These are phyloP conservation scores for Pogonomyrmex barbatus DNA, from an alignment of 1,140 invertebrate species.

Conservation along the genomic window DNA sequence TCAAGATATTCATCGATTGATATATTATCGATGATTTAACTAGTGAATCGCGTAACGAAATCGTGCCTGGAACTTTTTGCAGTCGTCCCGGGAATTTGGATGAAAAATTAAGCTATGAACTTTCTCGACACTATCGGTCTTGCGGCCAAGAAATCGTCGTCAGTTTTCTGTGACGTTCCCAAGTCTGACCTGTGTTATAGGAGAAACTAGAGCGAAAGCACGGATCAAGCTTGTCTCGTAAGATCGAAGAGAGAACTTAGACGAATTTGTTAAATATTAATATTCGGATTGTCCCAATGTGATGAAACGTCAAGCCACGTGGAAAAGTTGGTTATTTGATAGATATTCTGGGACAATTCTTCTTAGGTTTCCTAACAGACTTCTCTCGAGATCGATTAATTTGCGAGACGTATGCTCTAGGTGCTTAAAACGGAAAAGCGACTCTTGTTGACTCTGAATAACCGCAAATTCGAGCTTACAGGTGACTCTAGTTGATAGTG, in stretches of 20 bases:
- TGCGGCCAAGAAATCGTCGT: conserved; percentile 24
- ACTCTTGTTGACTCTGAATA: conserved; percentile 12
- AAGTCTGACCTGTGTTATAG: conserved; percentile 20
- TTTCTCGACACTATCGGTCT: conserved; percentile 52
- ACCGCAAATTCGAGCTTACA: conserved; percentile 56
- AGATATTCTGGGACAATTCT: conserved; percentile 25
- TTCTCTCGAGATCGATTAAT: conserved; percentile 35
- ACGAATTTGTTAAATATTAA: conserved; percentile 66
- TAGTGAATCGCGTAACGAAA: conserved; percentile 18
- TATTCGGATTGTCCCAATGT: conserved; percentile 26
- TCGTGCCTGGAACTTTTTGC: conserved; percentile 35
- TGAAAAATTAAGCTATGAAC: conserved; percentile 8
- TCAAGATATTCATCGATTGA: conserved; percentile 44
- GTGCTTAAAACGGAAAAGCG: conserved; percentile 43
- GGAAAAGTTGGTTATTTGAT: conserved; percentile 15
- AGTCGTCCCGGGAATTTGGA: conserved; percentile 35
- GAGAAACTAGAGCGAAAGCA: conserved; percentile 43
- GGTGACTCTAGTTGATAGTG: conserved; percentile 59
- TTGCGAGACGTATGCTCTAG: conserved; percentile 37
- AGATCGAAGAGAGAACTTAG: conserved; percentile 55
- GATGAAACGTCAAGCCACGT: not conserved
- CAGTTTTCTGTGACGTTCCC: conserved; percentile 24
- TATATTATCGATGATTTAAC: conserved; percentile 36
- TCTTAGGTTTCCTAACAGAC: conserved; percentile 8
- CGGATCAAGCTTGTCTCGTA: conserved; percentile 12